Base-by-base conservation (phyloP, 2,797 vertebrate species). In the Neostethus bicornis region DNA sequence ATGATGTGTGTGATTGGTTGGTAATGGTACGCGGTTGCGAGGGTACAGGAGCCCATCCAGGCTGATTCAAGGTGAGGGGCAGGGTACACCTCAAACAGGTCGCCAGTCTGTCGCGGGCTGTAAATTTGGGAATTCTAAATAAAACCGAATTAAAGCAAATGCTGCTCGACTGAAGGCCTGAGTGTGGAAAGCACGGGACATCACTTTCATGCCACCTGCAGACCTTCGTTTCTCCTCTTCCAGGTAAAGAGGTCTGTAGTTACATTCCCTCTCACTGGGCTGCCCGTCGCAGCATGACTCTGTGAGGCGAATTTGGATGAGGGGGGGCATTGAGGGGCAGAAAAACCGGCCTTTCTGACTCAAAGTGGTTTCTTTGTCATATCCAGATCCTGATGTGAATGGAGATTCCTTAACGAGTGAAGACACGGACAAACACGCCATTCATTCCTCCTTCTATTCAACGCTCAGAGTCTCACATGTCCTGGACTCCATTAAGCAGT, bases 291-390 rank as follows among this genome's bases (percentile, higher is more conserved):
- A 76, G 80, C 68, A 60, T 51, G 20, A 17, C 56, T 88, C 70
- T 92, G 90, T 91, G 90, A 90, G 86, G 80, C 44, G 91, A 92
- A 96, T 93, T 87, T 84, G 75, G 90, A 94, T 93, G 87, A 93
- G 89, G 80, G 85, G 64, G 81, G 76, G 70, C 88, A 84, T 66
- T 85, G 81, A 85, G 84, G 84, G 69, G 71, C 90, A 91, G 92
- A 90, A 90, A 80, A 89, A 79, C 70, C 71, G 45, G 83, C 75
- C 70, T 78, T 82, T 86, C 70, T 83, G 84, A 85, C 73, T 77
- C 83, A 83, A 88, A 91, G 81, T 89, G 86, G 85, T 78, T 74
- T 85, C 85, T 85, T 87, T 91, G 88, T 90, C 77, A 86, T 83
- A 66, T 25, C 64, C 61, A 48, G 70, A 73, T 59, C 74, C 70